Base-by-base conservation (phyloP, 2,888 invertebrate genomes). In the Romanomermis culicivorax region DNA sequence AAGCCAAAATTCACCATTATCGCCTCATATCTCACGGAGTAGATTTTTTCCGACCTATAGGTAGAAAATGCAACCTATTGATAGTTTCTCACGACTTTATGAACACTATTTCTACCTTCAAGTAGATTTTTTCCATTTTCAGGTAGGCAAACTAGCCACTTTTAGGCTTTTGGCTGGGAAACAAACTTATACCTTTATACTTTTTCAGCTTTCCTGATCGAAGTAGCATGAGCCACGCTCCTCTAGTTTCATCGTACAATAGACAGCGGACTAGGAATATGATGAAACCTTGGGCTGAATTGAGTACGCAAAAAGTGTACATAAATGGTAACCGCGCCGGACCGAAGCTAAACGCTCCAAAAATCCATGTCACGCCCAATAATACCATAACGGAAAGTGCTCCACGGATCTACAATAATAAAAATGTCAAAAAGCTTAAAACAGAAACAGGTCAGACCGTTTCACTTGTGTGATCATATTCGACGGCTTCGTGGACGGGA, bases 211-310 rank as follows among this genome's bases (percentile, higher is more conserved):
- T 59, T 24, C 64, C 64, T 1, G 59, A 59, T 17, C 51, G 42
- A n/a, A 63, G 29, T 1, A 64, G 55, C 23, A 59, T 57, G 17
- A 55, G 23, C 64, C 64, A 64, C 1, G 64, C 62, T 17, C 52
- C 47, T 30, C 62, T 50, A 4, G 64, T 64, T 56, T 64, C 64
- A 1, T 60, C 59, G 24, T 62, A 62, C 23, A 59, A 48, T 2
- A 64, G 53, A 48, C 64, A 65, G 20, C 68, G 60, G 2, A 67
- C 62, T n/a, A 69, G 25, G 56, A 69, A 69, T 30, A 69, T 65
- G 36, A 69, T 60, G 55, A 70, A 64, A 2, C 69, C 69, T 57
- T 68, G 68, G 2, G 66, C 55, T 7, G 69, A 65, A 49, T 66
- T 68, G 29, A 64, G 57, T 2, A 69, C 55, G 60, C 67, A 69